Evolutionary conservation across 92 coral and sea anemone species (phyloP), one percentile per base, ranked within the genome.

Genomic region (Anthopleura xanthogrammica): DNA sequence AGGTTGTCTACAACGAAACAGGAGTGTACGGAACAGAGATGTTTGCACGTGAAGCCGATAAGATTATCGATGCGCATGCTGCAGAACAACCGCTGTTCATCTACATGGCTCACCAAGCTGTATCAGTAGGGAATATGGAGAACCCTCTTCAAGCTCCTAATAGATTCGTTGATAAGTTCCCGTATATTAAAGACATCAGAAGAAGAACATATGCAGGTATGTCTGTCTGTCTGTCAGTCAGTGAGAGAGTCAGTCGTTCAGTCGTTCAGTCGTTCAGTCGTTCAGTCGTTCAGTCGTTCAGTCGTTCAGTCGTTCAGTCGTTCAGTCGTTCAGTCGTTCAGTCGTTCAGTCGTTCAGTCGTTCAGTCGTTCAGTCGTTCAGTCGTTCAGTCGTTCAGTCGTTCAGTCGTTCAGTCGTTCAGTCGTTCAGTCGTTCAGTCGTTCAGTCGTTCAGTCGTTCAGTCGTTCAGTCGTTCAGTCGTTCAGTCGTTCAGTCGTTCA

Each of bases 21-120:
- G 99, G 99, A 1, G 87, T 92, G 14, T 97, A 97, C 72, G 95
- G 98, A 11, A 95, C 99, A 9, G 99, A 97, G 46, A 73, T 97
- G 12, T 93, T 97, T 68, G 90, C 99, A 42, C 92, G 92, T 50
- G 99, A 97, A 75, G 99, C 99, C 23, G 98, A 89, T 64, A 87
- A 92, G 75, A 95, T 97, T 16, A 90, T 97, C 24, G 85, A 84
- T 16, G 84, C 60, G 22, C 98, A 95, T 62, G 94, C 87, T 20
- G 77, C 77, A 10, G 83, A 82, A 72, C 88, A 97, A 66, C 99
- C 99, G 55, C 77, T 97, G 90, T 97, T 97, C 79, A 89, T 97
- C 23, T 97, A 97, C 84, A 85, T 90, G 76, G 99, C 99, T 20
- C 99, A 97, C 46, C 99, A 97, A 88, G 99, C 99, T 11, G 99